Evolutionary conservation across 2,888 invertebrate genomes (phyloP), one percentile per base, ranked within the genome.

Genomic region (Bellardia bayeri): DNA sequence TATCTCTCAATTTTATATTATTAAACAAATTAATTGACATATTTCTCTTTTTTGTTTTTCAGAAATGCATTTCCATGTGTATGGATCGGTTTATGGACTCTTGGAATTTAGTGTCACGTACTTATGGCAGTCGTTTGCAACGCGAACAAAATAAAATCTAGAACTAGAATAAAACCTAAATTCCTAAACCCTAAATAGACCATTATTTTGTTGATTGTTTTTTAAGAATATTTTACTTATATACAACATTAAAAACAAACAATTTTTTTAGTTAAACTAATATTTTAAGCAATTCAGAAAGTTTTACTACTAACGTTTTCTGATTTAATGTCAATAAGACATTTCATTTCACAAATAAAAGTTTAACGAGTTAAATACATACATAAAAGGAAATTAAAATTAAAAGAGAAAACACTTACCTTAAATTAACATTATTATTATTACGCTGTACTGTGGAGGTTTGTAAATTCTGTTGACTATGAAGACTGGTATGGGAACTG

Each of bases 11-110:
- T 45, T 11, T 45, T 45, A 13, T 45, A 13, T 3, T 2, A 11
- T 45, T 45, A 9, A 11, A 45, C 9, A 45, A 9, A 45, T 45
- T 1, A 1, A n/a, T n/a, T 2, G 14, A 14, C 13, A 5, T 3
- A 42, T 37, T 30, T 8, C 8, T 45, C 9, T 13, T 64, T 30
- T 76, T 5, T 85, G 40, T 7, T 14, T 82, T 86, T 72, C 56
- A 90, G 96, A 98, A 98, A 96, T 99, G 99, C 93, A 95, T 99
- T 90, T 97, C 98, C 0, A 98, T 98, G 97, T 99, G 99, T 93
- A 98, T 99, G 98, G 99, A 99, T 94, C 91, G 99, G 91, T 99
- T 98, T 95, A 98, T 99, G 97, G 99, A 99, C 92, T 96, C 98
- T 3, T 98, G 98, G 97, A 98, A 98, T 94, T 94, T 98, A 79